These are phyloP conservation scores for Naso thynnoides DNA, from an alignment of 2,797 vertebrate genomes.

Conservation along the genomic window DNA sequence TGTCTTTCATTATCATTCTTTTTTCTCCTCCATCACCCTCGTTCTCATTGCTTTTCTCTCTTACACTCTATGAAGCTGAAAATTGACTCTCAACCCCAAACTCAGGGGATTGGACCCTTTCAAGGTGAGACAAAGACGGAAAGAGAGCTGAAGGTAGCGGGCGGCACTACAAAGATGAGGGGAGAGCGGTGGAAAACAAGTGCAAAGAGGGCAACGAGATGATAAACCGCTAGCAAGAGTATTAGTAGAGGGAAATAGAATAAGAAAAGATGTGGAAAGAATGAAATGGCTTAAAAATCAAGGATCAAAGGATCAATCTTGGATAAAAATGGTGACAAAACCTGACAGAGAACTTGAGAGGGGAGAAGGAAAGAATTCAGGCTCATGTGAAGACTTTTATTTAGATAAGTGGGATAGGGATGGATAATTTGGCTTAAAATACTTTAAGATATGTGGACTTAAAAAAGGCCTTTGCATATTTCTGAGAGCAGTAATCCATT, in stretches of 20 bases:
- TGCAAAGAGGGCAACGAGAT: not conserved
- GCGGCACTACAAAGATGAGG: conserved; percentile 10
- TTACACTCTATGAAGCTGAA: conserved; percentile 59
- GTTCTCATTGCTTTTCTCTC: conserved; percentile 29
- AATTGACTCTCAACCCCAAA: conserved; percentile 56
- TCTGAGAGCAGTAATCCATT: too few species aligned
- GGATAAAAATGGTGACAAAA: too few species aligned
- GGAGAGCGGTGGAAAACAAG: not conserved
- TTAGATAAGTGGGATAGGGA: too few species aligned
- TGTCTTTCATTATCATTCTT: conserved; percentile 5
- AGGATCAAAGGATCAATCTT: too few species aligned
- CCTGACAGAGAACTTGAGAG: not conserved
- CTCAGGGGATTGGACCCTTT: conserved; percentile 63
- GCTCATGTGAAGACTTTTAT: conserved; percentile 1
- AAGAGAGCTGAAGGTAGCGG: conserved; percentile 23
- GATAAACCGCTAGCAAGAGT: not conserved
- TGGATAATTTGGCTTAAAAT: not conserved
- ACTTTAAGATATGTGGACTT: not conserved
- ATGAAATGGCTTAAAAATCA: not conserved
- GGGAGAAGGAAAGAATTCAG: not conserved
- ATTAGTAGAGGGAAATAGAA: not conserved
- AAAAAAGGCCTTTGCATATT: not conserved
- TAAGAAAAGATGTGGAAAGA: not conserved
- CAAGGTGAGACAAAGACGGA: conserved; percentile 58
- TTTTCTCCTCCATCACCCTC: conserved; percentile 25